Conservation (phyloP, 2,113 vertebrate species). For the Elachura formosa region DNA sequence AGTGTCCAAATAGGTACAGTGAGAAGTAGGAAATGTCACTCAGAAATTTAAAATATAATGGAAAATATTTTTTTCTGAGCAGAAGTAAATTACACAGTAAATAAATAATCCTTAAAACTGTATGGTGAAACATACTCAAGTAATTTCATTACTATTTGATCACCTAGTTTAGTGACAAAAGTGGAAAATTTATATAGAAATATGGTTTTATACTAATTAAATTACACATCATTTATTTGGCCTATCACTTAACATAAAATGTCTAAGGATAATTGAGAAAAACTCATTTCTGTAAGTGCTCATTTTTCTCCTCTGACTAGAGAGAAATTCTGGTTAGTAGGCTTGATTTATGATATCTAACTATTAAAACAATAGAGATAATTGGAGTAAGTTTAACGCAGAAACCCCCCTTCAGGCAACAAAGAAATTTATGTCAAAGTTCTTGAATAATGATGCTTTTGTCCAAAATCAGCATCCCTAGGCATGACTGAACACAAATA, state of each 20-base stretch:
- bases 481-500: not conserved
- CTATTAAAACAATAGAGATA: slow-evolving; percentile 17
- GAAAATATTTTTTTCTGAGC: not conserved
- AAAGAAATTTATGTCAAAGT: not conserved
- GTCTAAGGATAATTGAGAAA: not conserved
- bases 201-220: not conserved
- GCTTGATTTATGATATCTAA: slow-evolving; percentile 34
- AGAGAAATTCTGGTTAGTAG: not conserved
- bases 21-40: not conserved
- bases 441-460: not conserved
- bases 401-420: not conserved
- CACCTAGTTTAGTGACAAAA: not conserved
- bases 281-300: not conserved
- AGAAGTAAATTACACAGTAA: not conserved
- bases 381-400: not conserved
- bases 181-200: not conserved
- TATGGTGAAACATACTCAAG: not conserved
- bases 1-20: not conserved
- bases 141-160: not conserved
- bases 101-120: not conserved
- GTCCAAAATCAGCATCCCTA: not conserved
- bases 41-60: not conserved
- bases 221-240: not conserved
- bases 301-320: not conserved
- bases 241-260: not conserved